A percentile compares a stretch with the other conserved stretches of the same genome.
Conservation (phyloP, 2,888 invertebrate species). For the Nomada flava region DNA sequence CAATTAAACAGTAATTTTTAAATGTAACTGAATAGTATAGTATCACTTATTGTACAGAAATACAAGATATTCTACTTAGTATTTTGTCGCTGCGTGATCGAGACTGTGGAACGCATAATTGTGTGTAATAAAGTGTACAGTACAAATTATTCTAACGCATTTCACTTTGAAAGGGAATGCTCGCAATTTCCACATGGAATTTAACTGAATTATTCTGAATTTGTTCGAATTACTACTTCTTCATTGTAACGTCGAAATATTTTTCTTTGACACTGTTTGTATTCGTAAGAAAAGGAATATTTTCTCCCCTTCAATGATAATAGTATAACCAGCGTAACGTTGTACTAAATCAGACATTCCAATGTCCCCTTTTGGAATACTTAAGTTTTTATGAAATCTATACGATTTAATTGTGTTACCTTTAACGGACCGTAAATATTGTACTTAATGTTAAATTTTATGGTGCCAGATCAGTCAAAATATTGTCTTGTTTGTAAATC, state of each 20-base stretch:
- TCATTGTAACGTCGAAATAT: constrained; percentile 25
- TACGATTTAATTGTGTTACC: constrained; percentile 24
- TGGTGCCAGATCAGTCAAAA: constrained; percentile 29
- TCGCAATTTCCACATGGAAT: constrained; percentile 28
- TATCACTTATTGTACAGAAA: constrained; percentile 54
- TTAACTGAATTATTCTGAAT: constrained; percentile 24
- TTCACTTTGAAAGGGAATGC: constrained; percentile 21
- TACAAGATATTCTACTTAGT: constrained; percentile 44
- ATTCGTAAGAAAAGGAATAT: constrained; percentile 5
- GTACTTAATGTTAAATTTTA: constrained; percentile 40
- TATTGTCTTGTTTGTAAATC: constrained; percentile 10
- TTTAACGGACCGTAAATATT: constrained; percentile 23
- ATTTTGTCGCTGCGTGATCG: constrained; percentile 47
- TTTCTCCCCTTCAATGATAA: constrained; percentile 2
- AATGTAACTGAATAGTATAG: constrained; percentile 42
- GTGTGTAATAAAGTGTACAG: constrained; percentile 62
- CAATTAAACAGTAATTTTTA: constrained; percentile 45
- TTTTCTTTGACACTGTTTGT: constrained; percentile 28
- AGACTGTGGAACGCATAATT: constrained; percentile 42
- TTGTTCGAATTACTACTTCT: constrained; percentile 18
- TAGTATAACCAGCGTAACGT: constrained; percentile 4
- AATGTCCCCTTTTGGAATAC: constrained; percentile 17
- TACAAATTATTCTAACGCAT: constrained; percentile 60
- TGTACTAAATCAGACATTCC: constrained; percentile 29
- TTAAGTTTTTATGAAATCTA: constrained; percentile 8